Evolutionary conservation across 2,888 invertebrate genomes (phyloP).

Genomic region (Acronicta psi): DNA sequence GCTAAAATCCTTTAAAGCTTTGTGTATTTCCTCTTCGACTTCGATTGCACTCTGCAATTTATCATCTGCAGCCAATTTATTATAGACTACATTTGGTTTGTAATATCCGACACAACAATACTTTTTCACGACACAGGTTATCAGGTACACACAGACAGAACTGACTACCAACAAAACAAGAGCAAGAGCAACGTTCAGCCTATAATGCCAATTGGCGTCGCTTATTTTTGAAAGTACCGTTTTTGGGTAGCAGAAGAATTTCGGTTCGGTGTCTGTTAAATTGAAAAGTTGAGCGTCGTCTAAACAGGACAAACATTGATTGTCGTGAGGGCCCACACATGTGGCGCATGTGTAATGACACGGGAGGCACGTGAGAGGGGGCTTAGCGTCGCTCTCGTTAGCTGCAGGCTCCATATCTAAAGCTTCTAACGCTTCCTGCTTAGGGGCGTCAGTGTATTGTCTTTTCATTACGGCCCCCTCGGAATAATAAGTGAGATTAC

Average conservation of each 20-base stretch:
- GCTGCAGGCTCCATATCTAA: constrained; percentile 74
- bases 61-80: constrained; percentile 80
- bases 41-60: constrained; percentile 78
- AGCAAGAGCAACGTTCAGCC: constrained; percentile 78
- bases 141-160: constrained; percentile 68
- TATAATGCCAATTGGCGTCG: constrained; percentile 82
- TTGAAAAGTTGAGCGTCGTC: constrained; percentile 90
- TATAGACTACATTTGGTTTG: constrained; percentile 76
- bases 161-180: constrained; percentile 73
- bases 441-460: constrained; percentile 62
- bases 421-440: constrained; percentile 72
- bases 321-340: constrained; percentile 91
- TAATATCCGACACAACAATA: constrained; percentile 73
- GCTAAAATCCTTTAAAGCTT: constrained; percentile 78
- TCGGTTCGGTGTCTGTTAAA: constrained; percentile 76
- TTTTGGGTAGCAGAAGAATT: constrained; percentile 86
- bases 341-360: constrained; percentile 94
- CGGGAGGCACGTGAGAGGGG: constrained; percentile 87
- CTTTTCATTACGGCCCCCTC: constrained; percentile 74
- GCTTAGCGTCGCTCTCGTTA: constrained; percentile 58
- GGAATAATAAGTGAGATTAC: constrained; percentile 76
- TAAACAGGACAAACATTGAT: constrained; percentile 91
- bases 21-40: constrained; percentile 81
- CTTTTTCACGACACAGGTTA: constrained; percentile 69
- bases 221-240: constrained; percentile 80